Conservation (phyloP, 2,888 invertebrate genomes). For the Atethmia centrago region DNA sequence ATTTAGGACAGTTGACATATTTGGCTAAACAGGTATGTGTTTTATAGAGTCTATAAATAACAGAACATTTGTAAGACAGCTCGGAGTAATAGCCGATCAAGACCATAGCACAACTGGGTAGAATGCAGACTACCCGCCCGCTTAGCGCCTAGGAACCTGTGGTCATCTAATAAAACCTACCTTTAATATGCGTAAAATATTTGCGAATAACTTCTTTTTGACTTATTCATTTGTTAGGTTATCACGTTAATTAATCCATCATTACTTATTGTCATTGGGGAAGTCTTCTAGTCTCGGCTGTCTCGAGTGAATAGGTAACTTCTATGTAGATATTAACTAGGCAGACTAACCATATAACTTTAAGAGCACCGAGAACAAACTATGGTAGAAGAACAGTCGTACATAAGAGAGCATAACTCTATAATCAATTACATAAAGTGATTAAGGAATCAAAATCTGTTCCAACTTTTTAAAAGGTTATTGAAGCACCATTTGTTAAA, state of each 20-base stretch:
- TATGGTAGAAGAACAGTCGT: neutral
- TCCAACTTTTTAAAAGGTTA: neutral
- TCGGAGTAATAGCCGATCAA: neutral
- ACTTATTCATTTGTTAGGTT: too few relatives aligned
- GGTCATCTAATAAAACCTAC: neutral
- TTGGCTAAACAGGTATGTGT: constrained; percentile 1
- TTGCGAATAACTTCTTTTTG: too few relatives aligned
- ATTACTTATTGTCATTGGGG: neutral
- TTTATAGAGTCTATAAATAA: neutral
- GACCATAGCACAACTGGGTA: neutral
- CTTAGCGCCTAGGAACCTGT: neutral
- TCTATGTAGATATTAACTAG: neutral
- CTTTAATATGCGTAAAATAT: neutral
- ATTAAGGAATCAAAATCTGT: neutral
- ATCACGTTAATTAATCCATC: too few relatives aligned
- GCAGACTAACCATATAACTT: neutral
- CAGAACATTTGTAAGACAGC: neutral
- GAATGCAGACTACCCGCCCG: neutral
- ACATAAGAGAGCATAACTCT: neutral
- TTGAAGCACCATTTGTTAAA: too few relatives aligned
- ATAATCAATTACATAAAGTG: too few relatives aligned
- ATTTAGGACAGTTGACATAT: constrained; percentile 10
- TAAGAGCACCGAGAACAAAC: neutral
- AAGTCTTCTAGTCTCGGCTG: neutral
- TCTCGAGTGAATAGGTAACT: too few relatives aligned